phyloP scores from a whole-genome alignment of 1,140 invertebrate species.

The Zaprionus tsacasi region DNA sequence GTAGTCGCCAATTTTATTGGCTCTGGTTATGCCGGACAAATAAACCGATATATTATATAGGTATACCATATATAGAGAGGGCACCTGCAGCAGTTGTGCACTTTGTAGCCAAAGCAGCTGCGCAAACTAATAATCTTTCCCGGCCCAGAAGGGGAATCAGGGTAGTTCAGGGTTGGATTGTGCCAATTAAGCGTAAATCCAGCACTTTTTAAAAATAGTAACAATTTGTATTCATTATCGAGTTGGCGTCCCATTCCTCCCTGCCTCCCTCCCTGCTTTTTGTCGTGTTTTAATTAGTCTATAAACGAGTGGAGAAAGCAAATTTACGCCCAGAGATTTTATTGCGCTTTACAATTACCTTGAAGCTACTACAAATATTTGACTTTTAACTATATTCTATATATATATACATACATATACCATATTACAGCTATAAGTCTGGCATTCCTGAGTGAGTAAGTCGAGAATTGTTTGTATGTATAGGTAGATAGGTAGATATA shows the following conservation, averaged over 20 bases:
- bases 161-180: conserved; percentile 25
- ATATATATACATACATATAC: background rate
- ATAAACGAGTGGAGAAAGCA: conserved; percentile 23
- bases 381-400: conserved; percentile 7
- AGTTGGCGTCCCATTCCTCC: background rate
- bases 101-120: conserved; percentile 53
- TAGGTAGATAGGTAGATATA: background rate
- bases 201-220: conserved; percentile 66
- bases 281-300: conserved; percentile 51
- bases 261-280: background rate
- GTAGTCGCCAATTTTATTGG: conserved; percentile 58
- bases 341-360: conserved; percentile 66
- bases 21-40: conserved; percentile 13
- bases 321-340: conserved; percentile 31
- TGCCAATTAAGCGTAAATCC: conserved; percentile 48
- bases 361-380: conserved; percentile 51
- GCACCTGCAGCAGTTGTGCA: conserved; percentile 47
- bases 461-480: background rate
- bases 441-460: conserved; percentile 11
- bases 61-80: conserved; percentile 1
- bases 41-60: conserved; percentile 4
- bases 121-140: conserved; percentile 36
- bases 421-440: background rate
- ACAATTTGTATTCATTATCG: conserved; percentile 74
- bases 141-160: background rate